phyloP scores from a whole-genome alignment of 1,140 invertebrate species.

The Drosophila bifasciata region DNA sequence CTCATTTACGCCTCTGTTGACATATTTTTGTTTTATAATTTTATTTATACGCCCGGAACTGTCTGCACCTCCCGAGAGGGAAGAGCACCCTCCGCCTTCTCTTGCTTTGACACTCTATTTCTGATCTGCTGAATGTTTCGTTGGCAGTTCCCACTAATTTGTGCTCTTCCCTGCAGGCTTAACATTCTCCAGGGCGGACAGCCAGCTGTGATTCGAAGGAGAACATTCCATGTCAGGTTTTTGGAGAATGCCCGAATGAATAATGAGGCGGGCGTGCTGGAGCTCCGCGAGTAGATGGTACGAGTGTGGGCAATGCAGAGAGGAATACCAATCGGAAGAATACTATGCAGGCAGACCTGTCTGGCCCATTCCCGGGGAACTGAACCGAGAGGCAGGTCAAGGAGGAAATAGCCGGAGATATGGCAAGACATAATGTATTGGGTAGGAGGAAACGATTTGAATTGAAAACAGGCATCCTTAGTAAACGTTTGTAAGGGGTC shows the following conservation, averaged over 20 bases:
- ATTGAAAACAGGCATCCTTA: too few species aligned
- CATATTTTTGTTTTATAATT: conserved; percentile 55
- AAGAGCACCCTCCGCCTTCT: conserved; percentile 3
- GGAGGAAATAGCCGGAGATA: too few species aligned
- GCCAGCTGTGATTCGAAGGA: conserved; percentile 43
- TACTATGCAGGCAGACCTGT: conserved; percentile 28
- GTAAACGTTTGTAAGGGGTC: too few species aligned
- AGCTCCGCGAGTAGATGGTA: not conserved
- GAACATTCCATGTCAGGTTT: conserved; percentile 52
- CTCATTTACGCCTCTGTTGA: conserved; percentile 56
- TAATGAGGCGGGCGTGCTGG: conserved; percentile 60
- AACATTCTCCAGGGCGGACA: conserved; percentile 54
- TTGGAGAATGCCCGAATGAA: conserved; percentile 67
- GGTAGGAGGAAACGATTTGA: too few species aligned
- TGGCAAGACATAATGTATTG: too few species aligned
- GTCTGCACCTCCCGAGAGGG: conserved; percentile 41
- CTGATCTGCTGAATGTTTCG: conserved; percentile 43
- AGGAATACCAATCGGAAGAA: conserved; percentile 1
- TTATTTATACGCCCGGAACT: conserved; percentile 63
- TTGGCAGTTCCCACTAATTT: conserved; percentile 76
- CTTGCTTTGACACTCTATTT: conserved; percentile 42
- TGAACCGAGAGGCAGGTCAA: too few species aligned
- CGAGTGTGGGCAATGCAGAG: not conserved
- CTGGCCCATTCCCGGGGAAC: conserved; percentile 9
- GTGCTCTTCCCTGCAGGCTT: conserved; percentile 50